phyloP scores from a whole-genome alignment of 1,140 invertebrate genomes.

The Polyergus mexicanus region DNA sequence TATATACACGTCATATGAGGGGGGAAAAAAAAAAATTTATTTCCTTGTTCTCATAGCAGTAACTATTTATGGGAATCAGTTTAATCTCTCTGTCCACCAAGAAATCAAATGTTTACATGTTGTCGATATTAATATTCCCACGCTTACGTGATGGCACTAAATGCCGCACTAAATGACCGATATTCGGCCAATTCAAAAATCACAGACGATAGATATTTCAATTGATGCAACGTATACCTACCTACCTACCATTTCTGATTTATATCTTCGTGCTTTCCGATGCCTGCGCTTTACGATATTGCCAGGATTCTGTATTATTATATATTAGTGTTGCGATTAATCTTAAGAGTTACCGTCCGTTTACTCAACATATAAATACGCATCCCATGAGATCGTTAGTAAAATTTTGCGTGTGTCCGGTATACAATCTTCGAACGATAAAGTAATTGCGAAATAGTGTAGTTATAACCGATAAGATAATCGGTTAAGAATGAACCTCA shows the following conservation, averaged over 20 bases:
- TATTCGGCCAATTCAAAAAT: conserved; percentile 81
- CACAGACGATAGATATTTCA: conserved; percentile 84
- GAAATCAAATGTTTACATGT: conserved; percentile 85
- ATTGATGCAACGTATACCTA: conserved; percentile 69
- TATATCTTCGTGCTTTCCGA: conserved; percentile 73
- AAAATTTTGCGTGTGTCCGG: conserved; percentile 26
- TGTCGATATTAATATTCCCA: conserved; percentile 87
- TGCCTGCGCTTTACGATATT: conserved; percentile 75
- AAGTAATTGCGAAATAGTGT: conserved; percentile 49
- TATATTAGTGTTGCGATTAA: conserved; percentile 62
- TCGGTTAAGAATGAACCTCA: conserved; percentile 21
- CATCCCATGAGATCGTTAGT: conserved; percentile 32
- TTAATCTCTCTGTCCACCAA: conserved; percentile 81
- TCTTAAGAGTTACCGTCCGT: conserved; percentile 67
- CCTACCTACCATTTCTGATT: conserved; percentile 67
- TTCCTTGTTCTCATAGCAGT: neutral
- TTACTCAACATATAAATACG: conserved; percentile 34
- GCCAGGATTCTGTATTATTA: conserved; percentile 67
- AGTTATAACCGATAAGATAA: conserved; percentile 36
- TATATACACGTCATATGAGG: neutral
- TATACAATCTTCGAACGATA: neutral
- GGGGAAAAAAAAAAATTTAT: neutral
- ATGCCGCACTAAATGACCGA: conserved; percentile 85
- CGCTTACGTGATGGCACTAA: conserved; percentile 87
- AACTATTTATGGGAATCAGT: neutral